Base-by-base conservation (phyloP, 2,888 invertebrate species). In the Scelioninae gen. 1 region DNA sequence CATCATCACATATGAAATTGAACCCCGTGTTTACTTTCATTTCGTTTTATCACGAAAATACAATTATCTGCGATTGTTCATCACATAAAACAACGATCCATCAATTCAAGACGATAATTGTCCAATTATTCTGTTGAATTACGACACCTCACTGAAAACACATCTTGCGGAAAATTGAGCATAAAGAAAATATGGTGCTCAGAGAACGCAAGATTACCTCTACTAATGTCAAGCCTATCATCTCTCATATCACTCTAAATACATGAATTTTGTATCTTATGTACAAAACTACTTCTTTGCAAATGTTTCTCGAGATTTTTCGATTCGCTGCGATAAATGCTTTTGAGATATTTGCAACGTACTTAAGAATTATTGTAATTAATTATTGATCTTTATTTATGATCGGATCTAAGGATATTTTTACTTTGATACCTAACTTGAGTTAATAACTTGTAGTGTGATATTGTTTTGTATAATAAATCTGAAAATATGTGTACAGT, bases 291-390 rank as follows among this genome's bases (percentile, higher is more conserved):
- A 51, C 13, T 47, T 85, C 90, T 89, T 92, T 91, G 91, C 90
- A 90, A 92, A 91, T 88, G 89, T 91, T 91, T 92, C 91, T 88
- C 87, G 87, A 89, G 89, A 90, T 75, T 76, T 83, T 81, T 51
- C 34, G 29, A 13, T 13, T 74, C 43, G 49, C 40, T 65, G 43
- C 56, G 10, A 78, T 77, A 76, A 83, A 81, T 89, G 90, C 89
- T 86, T 88, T 81, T 86, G 92, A 92, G 89, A 91, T 89, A 91
- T 91, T 92, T 91, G 91, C 89, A 92, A 92, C 90, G 90, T 90
- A 87, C 77, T 82, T 88, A 88, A 87, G 88, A 88, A 91, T 88
- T 89, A 90, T 87, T 88, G 82, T 89, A 89, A 89, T 89, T 90
- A 89, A 87, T 85, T 78, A 79, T 69, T 77, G 71, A 78, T 81